Base-by-base conservation (phyloP, 2,113 vertebrate species). In the Trematocara stigmaticum region DNA sequence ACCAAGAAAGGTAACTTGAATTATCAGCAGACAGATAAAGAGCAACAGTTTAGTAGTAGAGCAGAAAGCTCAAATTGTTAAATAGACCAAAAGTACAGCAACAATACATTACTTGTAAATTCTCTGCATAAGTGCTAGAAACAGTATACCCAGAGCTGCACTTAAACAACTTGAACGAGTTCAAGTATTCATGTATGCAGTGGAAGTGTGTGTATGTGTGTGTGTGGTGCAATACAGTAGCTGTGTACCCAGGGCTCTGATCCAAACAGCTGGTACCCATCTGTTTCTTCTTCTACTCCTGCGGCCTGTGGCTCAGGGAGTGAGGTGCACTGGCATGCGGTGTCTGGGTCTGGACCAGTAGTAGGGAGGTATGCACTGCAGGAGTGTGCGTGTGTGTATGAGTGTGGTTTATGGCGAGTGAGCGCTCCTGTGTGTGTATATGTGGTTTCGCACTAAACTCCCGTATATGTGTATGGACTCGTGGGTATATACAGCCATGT, bases 241-340 rank as follows among this genome's bases (percentile, higher is more conserved):
- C 95, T 89, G 94, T 92, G 93, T 94, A 93, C 86, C 87, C 87
- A 3, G 81, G 95, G 94, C 94, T 90, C 87, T 79, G 85, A 76
- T 95, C 92, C 95, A 96, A 95, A 92, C 95, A 96, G 95, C 95
- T 96, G 95, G 94, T 94, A 91, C 93, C 94, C 96, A 96, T 95
- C 93, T 96, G 95, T 93, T 94, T 89, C 91, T 94, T 89, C 90
- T 87, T 88, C 92, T 89, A 15, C 89, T 89, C 59, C 87, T 95
- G 94, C 84, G 88, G 94, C 93, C 93, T 95, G 95, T 83, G 91
- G 95, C 87, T 95, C 84, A 79, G 84, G 80, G 84, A 93, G 88
- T 35, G 95, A 94, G 93, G 93, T 96, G 94, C 93, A 94, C 90
- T 94, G 94, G 94, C 94, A 95, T 95, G 93, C 89, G 88, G 87